Conservation (phyloP, 2,797 vertebrate genomes). For the Falco novaeseelandiae region DNA sequence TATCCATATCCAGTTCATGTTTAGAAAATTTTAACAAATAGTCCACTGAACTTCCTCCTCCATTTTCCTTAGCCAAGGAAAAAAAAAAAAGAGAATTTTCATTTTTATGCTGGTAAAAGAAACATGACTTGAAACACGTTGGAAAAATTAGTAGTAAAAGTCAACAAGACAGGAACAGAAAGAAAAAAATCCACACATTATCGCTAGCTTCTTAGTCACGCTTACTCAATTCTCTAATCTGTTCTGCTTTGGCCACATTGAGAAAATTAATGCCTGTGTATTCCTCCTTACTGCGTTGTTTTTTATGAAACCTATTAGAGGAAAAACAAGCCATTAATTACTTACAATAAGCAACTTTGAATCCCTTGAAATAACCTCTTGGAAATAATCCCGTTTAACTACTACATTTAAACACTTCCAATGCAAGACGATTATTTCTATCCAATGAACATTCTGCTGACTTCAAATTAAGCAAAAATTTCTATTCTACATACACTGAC, state of each 20-base stretch:
- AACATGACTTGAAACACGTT: not conserved
- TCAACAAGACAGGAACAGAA: not conserved
- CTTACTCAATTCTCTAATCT: not conserved
- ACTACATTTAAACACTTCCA: not conserved
- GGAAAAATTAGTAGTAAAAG: not conserved
- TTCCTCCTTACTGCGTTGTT: not conserved
- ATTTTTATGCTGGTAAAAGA: not conserved
- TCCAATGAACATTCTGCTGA: not conserved
- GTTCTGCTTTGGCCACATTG: not conserved
- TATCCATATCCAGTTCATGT: not conserved
- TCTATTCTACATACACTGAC: not conserved
- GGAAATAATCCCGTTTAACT: constrained; percentile 14
- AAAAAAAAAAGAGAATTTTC: not conserved
- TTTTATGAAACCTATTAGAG: not conserved
- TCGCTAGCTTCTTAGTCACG: not conserved
- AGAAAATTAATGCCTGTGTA: not conserved
- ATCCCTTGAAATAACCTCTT: not conserved
- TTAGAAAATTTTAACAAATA: not conserved
- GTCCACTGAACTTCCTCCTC: not conserved
- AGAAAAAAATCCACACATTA: not conserved
- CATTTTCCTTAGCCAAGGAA: not conserved
- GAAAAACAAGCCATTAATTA: not conserved
- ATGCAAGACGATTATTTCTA: not conserved
- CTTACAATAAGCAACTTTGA: not conserved
- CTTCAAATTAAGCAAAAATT: not conserved